These are phyloP conservation scores for Sigmodon hispidus DNA, from an alignment of 2,113 vertebrate species.

Conservation along the genomic window DNA sequence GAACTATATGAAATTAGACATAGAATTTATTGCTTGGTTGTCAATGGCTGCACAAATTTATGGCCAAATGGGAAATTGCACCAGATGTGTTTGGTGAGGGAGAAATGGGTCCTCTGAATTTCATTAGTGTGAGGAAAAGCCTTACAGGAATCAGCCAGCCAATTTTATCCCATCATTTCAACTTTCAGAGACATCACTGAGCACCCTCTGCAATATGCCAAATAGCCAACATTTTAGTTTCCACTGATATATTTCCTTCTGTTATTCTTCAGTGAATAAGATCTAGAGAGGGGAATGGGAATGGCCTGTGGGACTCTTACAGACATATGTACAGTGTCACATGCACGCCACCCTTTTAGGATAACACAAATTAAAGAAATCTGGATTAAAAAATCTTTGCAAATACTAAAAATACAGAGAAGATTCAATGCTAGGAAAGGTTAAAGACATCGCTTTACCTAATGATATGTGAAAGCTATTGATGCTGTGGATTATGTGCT, in stretches of 20 bases:
- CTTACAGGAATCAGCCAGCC: constrained; percentile 41
- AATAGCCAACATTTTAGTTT: constrained; percentile 36
- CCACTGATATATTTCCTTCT: not conserved
- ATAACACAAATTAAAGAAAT: not conserved
- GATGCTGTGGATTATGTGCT: not conserved
- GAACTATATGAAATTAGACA: constrained; percentile 66
- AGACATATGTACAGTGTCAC: not conserved
- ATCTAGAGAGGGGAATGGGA: not conserved
- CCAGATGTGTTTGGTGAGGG: constrained; percentile 14
- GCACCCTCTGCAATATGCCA: not conserved
- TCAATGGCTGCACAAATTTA: constrained; percentile 68
- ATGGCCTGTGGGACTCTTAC: not conserved
- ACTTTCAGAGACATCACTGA: constrained; percentile 27
- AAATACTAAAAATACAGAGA: not conserved
- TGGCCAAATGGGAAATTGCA: constrained; percentile 61
- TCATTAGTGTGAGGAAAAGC: constrained; percentile 39
- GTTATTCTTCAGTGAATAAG: constrained; percentile 6
- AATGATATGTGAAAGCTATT: not conserved
- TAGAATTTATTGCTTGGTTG: constrained; percentile 52
- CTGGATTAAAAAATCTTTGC: not conserved
- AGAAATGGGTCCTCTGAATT: not conserved
- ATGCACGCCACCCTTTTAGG: not conserved
- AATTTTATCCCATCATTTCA: constrained; percentile 36
- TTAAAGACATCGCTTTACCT: not conserved
- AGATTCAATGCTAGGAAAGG: not conserved